phyloP scores from a whole-genome alignment of 2,797 vertebrate species.

The Falco peregrinus region DNA sequence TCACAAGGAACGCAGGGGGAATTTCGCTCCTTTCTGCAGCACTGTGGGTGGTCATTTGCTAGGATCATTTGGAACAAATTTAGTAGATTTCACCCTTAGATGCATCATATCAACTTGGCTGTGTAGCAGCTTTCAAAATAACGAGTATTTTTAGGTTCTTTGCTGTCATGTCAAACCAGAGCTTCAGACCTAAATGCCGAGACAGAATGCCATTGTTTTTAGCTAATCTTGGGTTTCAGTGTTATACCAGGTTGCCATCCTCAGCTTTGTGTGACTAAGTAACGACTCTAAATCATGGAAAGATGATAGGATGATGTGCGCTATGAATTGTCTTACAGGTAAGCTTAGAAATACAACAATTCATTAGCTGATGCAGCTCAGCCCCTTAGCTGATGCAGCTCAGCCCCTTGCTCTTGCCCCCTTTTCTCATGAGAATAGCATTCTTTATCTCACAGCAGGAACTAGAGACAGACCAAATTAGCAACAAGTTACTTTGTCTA shows the following conservation, averaged over 20 bases:
- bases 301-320: not conserved
- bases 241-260: not conserved
- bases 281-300: not conserved
- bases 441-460: not conserved
- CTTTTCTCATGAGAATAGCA: not conserved
- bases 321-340: not conserved
- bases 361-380: not conserved
- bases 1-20: not conserved
- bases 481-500: slow-evolving; percentile 21
- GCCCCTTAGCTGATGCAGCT: not conserved
- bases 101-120: not conserved
- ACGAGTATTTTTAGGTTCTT: not conserved
- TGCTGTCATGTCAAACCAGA: not conserved
- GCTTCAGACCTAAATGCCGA: not conserved
- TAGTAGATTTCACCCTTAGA: not conserved
- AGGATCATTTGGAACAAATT: not conserved
- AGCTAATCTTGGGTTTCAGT: not conserved
- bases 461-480: slow-evolving; percentile 19
- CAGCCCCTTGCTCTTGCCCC: not conserved
- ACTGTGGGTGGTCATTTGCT: not conserved
- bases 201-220: not conserved
- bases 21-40: not conserved
- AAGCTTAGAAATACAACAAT: not conserved
- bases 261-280: not conserved
- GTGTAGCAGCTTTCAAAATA: not conserved